phyloP scores from a whole-genome alignment of 30 jellyfish, hydroid and myxozoan genomes.

The Euphysa ruthae region DNA sequence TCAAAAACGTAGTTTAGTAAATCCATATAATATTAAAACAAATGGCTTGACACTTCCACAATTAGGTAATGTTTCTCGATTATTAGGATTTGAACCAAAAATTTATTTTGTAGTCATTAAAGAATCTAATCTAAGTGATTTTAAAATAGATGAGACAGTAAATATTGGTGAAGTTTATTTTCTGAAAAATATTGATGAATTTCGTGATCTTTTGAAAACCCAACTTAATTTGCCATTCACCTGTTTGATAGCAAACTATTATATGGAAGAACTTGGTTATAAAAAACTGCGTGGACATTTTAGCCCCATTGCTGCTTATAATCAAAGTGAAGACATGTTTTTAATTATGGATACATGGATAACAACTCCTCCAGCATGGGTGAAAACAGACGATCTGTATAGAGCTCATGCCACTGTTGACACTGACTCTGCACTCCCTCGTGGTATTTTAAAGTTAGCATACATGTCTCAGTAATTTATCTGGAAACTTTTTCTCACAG shows the following conservation, averaged over 20 bases:
- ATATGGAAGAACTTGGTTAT: constrained; percentile 47
- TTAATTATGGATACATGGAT: constrained; percentile 55
- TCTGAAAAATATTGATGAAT: constrained; percentile 7
- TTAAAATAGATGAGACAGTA: background rate
- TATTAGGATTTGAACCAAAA: too few relatives aligned
- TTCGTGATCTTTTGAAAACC: background rate
- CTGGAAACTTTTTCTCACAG: too few relatives aligned
- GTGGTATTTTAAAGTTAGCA: constrained; percentile 38
- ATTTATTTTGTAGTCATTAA: too few relatives aligned
- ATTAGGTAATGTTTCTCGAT: too few relatives aligned
- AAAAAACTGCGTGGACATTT: constrained; percentile 32
- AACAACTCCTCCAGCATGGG: constrained; percentile 76
- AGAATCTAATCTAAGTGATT: too few relatives aligned
- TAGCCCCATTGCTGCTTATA: constrained; percentile 58
- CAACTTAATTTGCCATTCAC: background rate
- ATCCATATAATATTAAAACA: too few relatives aligned
- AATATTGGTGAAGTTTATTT: background rate
- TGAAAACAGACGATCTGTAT: constrained; percentile 1
- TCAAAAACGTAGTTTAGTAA: too few relatives aligned
- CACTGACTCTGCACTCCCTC: constrained; percentile 13
- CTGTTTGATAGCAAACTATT: constrained; percentile 24
- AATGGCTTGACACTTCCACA: too few relatives aligned
- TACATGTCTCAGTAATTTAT: too few relatives aligned
- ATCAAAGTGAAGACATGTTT: constrained; percentile 18
- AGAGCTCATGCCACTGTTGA: constrained; percentile 40